Conservation (phyloP, 2,113 vertebrate genomes). For the Camelus bactrianus region DNA sequence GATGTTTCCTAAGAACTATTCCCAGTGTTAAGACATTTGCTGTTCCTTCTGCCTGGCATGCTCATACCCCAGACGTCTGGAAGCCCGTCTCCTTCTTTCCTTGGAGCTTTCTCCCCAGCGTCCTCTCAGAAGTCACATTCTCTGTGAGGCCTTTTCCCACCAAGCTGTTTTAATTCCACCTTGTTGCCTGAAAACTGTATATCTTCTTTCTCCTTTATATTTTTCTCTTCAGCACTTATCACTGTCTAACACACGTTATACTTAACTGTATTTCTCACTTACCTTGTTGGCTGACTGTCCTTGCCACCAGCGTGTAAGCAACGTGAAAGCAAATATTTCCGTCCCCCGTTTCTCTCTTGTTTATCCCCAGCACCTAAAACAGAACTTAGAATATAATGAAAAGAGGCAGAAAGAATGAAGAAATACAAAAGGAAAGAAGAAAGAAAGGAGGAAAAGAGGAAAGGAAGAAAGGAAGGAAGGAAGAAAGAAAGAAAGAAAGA, state of each 20-base stretch:
- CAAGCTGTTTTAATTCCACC: not conserved
- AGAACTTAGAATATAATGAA: not conserved
- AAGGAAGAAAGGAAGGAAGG: too few species aligned
- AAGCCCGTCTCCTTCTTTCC: not conserved
- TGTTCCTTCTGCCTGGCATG: not conserved
- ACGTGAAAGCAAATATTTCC: not conserved
- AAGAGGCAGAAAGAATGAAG: not conserved
- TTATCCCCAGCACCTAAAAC: not conserved
- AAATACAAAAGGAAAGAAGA: not conserved
- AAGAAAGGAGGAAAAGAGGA: not conserved
- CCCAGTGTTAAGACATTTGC: not conserved
- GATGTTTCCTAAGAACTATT: not conserved
- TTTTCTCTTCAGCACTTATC: not conserved
- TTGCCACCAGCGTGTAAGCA: not conserved
- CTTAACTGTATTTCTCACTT: not conserved
- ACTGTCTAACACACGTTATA: not conserved
- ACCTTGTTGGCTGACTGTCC: not conserved
- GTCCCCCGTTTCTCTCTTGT: not conserved
- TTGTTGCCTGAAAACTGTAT: not conserved
- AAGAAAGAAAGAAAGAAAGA: not conserved
- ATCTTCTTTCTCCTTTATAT: not conserved
- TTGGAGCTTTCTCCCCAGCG: not conserved
- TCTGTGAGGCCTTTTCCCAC: not conserved
- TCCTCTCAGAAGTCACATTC: not conserved
- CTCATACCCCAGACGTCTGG: not conserved